Base-by-base conservation (phyloP, 2,888 invertebrate genomes). In the Salticus scenicus region DNA sequence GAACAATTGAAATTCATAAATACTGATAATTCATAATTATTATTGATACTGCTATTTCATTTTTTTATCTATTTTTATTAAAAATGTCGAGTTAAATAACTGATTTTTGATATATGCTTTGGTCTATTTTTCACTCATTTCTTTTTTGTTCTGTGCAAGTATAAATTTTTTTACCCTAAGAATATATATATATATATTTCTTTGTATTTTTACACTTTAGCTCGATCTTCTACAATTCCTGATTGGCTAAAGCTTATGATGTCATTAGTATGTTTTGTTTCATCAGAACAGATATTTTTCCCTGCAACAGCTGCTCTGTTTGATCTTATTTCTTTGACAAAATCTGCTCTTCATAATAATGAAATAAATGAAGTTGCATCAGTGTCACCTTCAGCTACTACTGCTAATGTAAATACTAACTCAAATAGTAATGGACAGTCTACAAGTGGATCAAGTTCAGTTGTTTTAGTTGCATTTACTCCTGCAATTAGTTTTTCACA, bases 241-340 rank as follows among this genome's bases (percentile, higher is more conserved):
- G 92, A 93, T 41, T 96, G 96, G 96, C 91, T 96, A 63, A 94
- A 94, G 89, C 94, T 94, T 57, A 91, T 96, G 17, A 92, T 94
- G 4, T 93, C 94, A 7, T 94, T 94, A 73, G 93, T 94, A 0
- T 95, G 95, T 89, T 94, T 94, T 91, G 91, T 94, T 8, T 93
- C 91, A 74, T 91, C 93, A 82, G 93, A 91, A 82, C 88, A 90
- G 10, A 89, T 92, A 28, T 91, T 91, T 88, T 90, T 95, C 71
- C 92, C 93, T 0, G 94, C 95, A 1, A 94, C 95, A 84, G 93
- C 94, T 2, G 94, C 95, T 0, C 91, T 96, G 64, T 92, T 96
- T 88, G 96, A 96, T 90, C 92, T 96, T 33, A 94, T 95, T 80
- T 92, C 92, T n/a, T 90, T 94, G 37, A 87, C 87, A 20, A 83